phyloP scores from a whole-genome alignment of 2,888 invertebrate species.

The Eilema caniola region DNA sequence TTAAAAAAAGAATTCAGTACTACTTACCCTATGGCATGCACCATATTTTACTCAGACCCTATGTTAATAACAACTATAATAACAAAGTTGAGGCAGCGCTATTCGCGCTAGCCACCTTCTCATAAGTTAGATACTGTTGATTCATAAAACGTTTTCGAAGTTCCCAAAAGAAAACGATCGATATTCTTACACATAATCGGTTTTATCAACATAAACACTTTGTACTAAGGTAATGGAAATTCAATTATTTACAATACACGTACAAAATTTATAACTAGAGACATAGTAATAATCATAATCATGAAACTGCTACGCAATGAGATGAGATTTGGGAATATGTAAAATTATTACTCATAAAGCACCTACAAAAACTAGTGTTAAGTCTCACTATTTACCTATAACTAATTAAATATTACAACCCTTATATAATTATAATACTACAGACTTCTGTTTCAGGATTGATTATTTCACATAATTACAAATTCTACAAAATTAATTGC shows the following conservation, averaged over 20 bases:
- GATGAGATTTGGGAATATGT: constrained; percentile 61
- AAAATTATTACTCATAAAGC: constrained; percentile 66
- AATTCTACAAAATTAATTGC: constrained; percentile 44
- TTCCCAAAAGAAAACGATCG: constrained; percentile 30
- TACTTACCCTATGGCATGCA: constrained; percentile 83
- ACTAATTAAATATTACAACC: constrained; percentile 73
- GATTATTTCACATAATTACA: constrained; percentile 52
- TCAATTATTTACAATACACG: constrained; percentile 78
- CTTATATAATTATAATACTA: constrained; percentile 69
- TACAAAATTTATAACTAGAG: constrained; percentile 62
- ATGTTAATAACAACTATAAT: constrained; percentile 64
- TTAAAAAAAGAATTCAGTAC: constrained; percentile 60
- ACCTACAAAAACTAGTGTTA: constrained; percentile 71
- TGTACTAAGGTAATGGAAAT: constrained; percentile 84
- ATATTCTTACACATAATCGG: constrained; percentile 60
- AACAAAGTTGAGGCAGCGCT: constrained; percentile 44
- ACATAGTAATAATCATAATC: constrained; percentile 59
- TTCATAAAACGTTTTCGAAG: constrained; percentile 14
- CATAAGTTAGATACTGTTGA: constrained; percentile 27
- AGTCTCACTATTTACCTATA: constrained; percentile 74
- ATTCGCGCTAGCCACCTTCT: constrained; percentile 15
- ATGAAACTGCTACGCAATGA: constrained; percentile 59
- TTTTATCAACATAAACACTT: constrained; percentile 78
- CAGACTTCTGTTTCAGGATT: constrained; percentile 65
- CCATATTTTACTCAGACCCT: constrained; percentile 77